These are phyloP conservation scores for Hoplodrina ambigua DNA, from an alignment of 2,888 invertebrate species.

Conservation along the genomic window DNA sequence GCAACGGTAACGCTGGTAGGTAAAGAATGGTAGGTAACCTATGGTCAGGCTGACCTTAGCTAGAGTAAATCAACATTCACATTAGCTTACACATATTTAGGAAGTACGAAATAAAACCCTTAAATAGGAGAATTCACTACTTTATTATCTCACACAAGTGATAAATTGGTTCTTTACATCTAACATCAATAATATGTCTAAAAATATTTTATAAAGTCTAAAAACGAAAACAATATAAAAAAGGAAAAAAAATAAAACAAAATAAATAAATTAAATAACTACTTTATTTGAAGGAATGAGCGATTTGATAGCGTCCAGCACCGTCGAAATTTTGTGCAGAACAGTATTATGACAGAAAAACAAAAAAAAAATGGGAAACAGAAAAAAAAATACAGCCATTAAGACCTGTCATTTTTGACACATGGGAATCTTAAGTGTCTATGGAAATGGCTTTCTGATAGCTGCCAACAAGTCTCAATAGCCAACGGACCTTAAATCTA, in stretches of 20 bases:
- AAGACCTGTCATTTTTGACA: constrained; percentile 43
- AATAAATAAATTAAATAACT: constrained; percentile 61
- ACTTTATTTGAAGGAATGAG: constrained; percentile 70
- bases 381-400: constrained; percentile 31
- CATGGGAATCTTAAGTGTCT: constrained; percentile 18
- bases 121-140: constrained; percentile 57
- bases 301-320: constrained; percentile 63
- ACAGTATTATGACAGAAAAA: constrained; percentile 22
- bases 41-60: too few relatives aligned
- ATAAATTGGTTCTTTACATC: constrained; percentile 74
- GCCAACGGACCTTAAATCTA: constrained; percentile 36
- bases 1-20: too few relatives aligned
- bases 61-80: too few relatives aligned
- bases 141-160: constrained; percentile 79
- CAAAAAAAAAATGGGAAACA: constrained; percentile 15
- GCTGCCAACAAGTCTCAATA: constrained; percentile 45
- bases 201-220: constrained; percentile 65
- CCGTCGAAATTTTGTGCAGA: constrained; percentile 71
- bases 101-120: constrained; percentile 43
- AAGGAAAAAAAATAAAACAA: constrained; percentile 48
- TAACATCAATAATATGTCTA: constrained; percentile 77
- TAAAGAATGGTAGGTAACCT: too few relatives aligned
- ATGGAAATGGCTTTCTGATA: constrained; percentile 15
- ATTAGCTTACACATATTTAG: too few relatives aligned
- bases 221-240: constrained; percentile 29